Evolutionary conservation across 1,140 invertebrate species (phyloP).

Genomic region (Trichoplusia ni): DNA sequence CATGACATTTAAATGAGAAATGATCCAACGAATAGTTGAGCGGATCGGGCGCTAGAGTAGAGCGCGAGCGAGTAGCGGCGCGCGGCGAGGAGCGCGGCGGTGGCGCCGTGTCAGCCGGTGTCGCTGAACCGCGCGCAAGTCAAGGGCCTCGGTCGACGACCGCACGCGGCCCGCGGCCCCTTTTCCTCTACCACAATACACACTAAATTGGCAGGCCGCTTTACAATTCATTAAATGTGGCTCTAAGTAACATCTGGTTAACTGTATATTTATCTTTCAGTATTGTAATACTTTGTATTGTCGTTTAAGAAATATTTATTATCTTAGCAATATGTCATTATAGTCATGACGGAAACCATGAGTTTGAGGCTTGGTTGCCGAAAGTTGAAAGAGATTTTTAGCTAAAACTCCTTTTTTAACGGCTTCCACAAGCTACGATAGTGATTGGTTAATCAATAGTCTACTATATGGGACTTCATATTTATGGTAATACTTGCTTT

Average conservation of each 20-base stretch:
- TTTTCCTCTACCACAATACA: constrained; percentile 57
- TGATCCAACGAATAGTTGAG: not conserved
- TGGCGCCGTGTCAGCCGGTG: constrained; percentile 51
- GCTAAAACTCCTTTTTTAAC: no score
- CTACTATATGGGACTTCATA: no score
- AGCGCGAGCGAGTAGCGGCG: constrained; percentile 16
- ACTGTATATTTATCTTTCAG: constrained; percentile 22
- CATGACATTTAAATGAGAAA: no score
- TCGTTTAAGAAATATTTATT: no score
- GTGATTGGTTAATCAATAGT: no score
- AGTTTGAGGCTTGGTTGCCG: no score
- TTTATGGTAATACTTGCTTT: no score
- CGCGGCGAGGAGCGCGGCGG: constrained; percentile 30
- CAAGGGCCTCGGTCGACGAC: constrained; percentile 79
- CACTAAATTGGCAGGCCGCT: constrained; percentile 49
- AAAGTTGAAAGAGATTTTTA: no score
- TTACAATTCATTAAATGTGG: constrained; percentile 31
- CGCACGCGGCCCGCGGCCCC: constrained; percentile 65
- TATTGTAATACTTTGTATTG: not conserved
- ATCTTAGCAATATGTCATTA: no score
- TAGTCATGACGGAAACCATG: no score
- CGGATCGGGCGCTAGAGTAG: not conserved
- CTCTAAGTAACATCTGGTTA: constrained; percentile 25
- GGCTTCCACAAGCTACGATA: no score
- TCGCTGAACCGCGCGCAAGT: constrained; percentile 75